Conservation (phyloP, 1,140 invertebrate genomes). For the Heterodera schachtii region DNA sequence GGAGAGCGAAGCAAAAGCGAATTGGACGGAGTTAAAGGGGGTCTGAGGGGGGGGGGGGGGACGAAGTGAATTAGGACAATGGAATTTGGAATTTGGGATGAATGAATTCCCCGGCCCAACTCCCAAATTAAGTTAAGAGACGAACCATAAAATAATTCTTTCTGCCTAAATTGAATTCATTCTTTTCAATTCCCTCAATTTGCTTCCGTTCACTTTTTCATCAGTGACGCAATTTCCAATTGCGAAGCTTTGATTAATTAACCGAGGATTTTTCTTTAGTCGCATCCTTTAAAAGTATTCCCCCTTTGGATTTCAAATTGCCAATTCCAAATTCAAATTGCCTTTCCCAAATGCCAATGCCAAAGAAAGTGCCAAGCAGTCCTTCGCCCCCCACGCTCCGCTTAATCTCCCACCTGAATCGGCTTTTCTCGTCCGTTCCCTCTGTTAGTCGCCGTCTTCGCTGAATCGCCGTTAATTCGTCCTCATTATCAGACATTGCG, state of each 20-base stretch:
- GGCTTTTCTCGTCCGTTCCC: background rate
- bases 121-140: background rate
- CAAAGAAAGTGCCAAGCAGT: background rate
- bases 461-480: background rate
- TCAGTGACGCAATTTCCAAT: background rate
- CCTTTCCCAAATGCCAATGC: too few species aligned
- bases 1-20: conserved; percentile 19
- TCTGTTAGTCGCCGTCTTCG: background rate
- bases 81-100: conserved; percentile 16
- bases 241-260: background rate
- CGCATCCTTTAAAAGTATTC: background rate
- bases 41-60: background rate
- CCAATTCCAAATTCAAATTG: too few species aligned
- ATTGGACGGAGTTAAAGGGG: conserved; percentile 25
- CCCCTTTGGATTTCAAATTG: too few species aligned
- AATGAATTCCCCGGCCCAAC: background rate
- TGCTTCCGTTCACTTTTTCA: background rate
- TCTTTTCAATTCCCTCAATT: background rate
- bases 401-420: background rate
- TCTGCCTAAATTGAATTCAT: background rate
- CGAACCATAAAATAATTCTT: background rate
- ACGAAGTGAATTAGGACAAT: conserved; percentile 20
- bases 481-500: background rate
- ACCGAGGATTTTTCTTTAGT: background rate
- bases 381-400: background rate